Evolutionary conservation across 1,140 invertebrate species (phyloP), one percentile per base, ranked within the genome.

Genomic region (Sarcophaga bullata): DNA sequence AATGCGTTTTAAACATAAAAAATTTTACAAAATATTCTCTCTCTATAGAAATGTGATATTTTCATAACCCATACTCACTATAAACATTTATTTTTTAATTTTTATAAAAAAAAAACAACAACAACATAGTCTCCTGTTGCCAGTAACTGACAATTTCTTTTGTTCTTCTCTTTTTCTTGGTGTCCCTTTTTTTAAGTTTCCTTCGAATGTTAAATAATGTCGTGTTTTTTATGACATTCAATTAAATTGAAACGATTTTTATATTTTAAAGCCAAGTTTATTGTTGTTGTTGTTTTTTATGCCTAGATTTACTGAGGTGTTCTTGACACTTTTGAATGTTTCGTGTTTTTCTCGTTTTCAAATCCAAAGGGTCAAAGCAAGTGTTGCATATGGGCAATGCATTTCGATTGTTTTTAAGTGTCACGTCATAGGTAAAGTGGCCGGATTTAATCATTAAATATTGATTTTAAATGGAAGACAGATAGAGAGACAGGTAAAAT

Each of bases 261-360:
- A 19, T 68, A 25, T 68, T 68, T 17, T 19, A 9, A 9, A 19
- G 19, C 25, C 25, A 37, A 37, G 25, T 37, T 37, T 37, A 68
- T 68, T 68, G 17, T 19, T 9, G 13, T 10, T 52, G 8, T 6
- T 52, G 9, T 3, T 52, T 10, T 10, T 52, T 3, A 7, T 68
- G 62, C 62, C 17, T 68, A 68, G 62, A 68, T 68, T 68, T 68
- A 68, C 62, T 68, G 17, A 68, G 62, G 62, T 68, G 62, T 68
- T 68, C 62, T 68, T 68, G 62, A 68, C 62, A 68, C n/a, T 68
- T 19, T n/a, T 25, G 17, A 17, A 68, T n/a, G 15, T 37, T 37
- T 37, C 4, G 1, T 37, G 25, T 37, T 37, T 37, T 37, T 37
- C 4, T 37, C 25, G 4, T 37, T 37, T 37, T 37, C 25, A 37